Percentiles rank a stretch among this genome's conserved stretches.
Evolutionary conservation across 1,140 invertebrate genomes (phyloP).

Genomic region (Drosophila insularis): DNA sequence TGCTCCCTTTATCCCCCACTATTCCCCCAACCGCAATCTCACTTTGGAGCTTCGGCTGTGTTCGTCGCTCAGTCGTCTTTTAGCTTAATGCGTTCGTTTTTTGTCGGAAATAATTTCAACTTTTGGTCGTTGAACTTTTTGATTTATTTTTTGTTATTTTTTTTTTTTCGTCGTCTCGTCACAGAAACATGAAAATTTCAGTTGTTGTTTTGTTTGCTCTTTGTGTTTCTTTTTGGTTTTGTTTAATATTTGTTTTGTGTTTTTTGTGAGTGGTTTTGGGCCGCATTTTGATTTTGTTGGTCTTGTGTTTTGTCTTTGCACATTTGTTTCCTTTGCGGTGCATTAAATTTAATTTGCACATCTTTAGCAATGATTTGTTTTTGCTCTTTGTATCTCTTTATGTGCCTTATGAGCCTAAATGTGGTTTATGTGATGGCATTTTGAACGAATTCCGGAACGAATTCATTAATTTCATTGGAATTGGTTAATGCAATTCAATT

Average conservation of each 20-base stretch:
- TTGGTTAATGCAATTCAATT: not conserved
- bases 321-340: conserved; percentile 19
- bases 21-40: conserved; percentile 7
- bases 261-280: conserved; percentile 10
- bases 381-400: conserved; percentile 23
- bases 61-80: conserved; percentile 10
- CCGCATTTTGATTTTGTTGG: conserved; percentile 21
- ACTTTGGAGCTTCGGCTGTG: not conserved
- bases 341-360: conserved; percentile 22
- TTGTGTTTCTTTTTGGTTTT: conserved; percentile 24
- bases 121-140: conserved; percentile 80
- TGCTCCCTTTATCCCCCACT: not conserved
- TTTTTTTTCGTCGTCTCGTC: conserved; percentile 35
- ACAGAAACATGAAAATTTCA: conserved; percentile 20
- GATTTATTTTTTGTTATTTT: conserved; percentile 61
- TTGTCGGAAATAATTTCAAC: conserved; percentile 70
- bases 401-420: not conserved
- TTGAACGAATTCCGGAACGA: not conserved
- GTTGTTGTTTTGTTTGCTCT: conserved; percentile 17
- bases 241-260: conserved; percentile 5
- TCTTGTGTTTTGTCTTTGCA: conserved; percentile 6
- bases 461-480: not conserved
- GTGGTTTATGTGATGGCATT: conserved; percentile 23
- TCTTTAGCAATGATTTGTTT: conserved; percentile 19
- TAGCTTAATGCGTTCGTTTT: conserved; percentile 16